Evolutionary conservation across 2,113 vertebrate species (phyloP).

Genomic region (Ammodramus savannarum): DNA sequence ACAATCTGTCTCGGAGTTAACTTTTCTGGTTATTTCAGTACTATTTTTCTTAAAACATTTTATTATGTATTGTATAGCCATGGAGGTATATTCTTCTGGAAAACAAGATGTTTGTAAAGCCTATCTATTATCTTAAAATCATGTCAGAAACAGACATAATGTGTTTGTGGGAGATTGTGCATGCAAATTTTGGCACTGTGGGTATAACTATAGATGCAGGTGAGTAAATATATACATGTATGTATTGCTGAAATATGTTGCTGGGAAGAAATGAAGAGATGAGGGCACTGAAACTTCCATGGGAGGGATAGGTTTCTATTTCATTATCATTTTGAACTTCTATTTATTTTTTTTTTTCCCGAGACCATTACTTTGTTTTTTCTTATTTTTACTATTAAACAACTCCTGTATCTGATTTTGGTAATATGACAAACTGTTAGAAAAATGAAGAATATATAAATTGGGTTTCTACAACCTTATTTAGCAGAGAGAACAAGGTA

Average conservation of each 20-base stretch:
- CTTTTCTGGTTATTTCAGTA: neutral
- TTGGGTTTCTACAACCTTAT: neutral
- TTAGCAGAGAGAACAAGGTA: neutral
- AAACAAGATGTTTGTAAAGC: neutral
- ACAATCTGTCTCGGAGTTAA: neutral
- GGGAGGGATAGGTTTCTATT: neutral
- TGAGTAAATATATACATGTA: rapidly evolving
- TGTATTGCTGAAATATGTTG: neutral
- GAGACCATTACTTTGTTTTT: neutral
- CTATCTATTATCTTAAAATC: neutral
- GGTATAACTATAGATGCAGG: neutral
- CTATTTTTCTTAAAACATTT: neutral
- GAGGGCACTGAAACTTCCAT: neutral
- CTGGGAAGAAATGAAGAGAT: neutral
- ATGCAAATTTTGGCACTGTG: neutral
- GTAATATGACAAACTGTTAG: neutral
- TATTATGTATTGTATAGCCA: neutral
- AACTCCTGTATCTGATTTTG: neutral
- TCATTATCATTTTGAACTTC: neutral
- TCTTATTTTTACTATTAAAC: neutral
- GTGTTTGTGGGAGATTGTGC: rapidly evolving
- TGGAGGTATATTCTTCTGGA: neutral
- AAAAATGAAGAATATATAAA: neutral
- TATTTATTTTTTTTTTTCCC: neutral
- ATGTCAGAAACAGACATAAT: rapidly evolving